Evolutionary conservation across 1,140 invertebrate species (phyloP), one percentile per base, ranked within the genome.

Genomic region (Chionoecetes opilio): DNA sequence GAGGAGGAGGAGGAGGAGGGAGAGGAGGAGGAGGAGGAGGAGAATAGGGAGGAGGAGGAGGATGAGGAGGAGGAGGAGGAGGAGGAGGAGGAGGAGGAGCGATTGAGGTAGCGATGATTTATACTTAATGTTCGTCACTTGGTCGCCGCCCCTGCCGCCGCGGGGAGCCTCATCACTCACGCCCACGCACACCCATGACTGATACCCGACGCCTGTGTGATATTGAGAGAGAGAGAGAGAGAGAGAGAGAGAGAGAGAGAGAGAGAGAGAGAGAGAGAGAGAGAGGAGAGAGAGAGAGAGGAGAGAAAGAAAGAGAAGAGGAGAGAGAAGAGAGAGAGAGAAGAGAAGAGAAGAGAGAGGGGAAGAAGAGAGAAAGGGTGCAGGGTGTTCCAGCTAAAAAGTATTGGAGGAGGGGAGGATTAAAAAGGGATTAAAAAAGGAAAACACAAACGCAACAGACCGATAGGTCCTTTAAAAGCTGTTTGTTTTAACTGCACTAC

Each of bases 111-210:
- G 21, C 85, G 14, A 37, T 91, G 89, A 75, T 91, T 91, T 75
- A 91, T 75, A 91, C 53, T 34, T 91, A 63, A 91, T 91, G 31
- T 91, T 91, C 89, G 41, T 91, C 89, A 91, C 46, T 75, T 14
- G 46, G 21, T 46, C n/a, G 89, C 29, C 17, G 41, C 63, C 63
- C 63, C 21, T n/a, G 63, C 21, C 21, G n/a, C 21, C n/a, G 0
- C n/a, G 63, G 63, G 63, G 63, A 75, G 63, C 63, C n/a, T n/a
- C 63, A 75, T 75, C 63, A 75, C 63, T 75, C 63, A 75, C 63
- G 21, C 63, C 63, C 63, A 75, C 63, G 63, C 63, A 21, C 63
- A 75, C 63, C 6, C 63, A 75, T 53, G 46, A 53, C 11, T 53
- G 21, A 53, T 53, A 17, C 21, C 46, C 46, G 46, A 53, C 9